Evolutionary conservation across 2,888 invertebrate genomes (phyloP), one percentile per base, ranked within the genome.

Genomic region (Lithophane semibrunnea): DNA sequence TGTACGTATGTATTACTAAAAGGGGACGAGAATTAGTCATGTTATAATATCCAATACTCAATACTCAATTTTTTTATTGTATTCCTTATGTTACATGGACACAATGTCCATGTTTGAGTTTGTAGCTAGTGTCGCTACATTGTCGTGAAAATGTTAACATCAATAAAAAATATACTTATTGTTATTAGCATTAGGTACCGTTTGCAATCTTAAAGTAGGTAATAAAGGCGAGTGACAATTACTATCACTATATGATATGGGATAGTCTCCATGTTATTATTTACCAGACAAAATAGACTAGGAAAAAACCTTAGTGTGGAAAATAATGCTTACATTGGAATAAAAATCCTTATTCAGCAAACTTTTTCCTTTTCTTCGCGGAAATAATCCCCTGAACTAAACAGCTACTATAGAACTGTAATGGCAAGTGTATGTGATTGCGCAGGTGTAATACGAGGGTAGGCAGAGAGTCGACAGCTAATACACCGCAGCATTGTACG

Each of bases 401-500:
- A 54, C 60, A 67, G 63, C 58, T 42, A 47, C 60, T 29, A 63
- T 56, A 16, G 52, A 58, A 18, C 54, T 52, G 72, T 75, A 81
- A 60, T 69, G 16, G n/a, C 58, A n/a, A 44, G 29, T 58, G 73
- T 75, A 73, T 61, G 78, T 86, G 84, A 86, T 87, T 82, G 82
- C 68, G 72, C 82, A 75, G 77, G 76, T 80, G 81, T 82, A 82
- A 80, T 87, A 83, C 66, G 77, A 61, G 75, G 75, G 81, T 79
- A 60, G 83, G 83, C 69, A 67, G 69, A 49, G 60, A 52, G 70
- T 10, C 68, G n/a, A n/a, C 56, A 88, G 86, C 87, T 92, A 91
- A 91, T 91, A 90, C 89, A 73, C 75, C 83, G 80, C 84, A 78
- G 87, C 82, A 91, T 92, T 93, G 93, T 92, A 77, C 77, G 72